Conservation (phyloP, 2,113 vertebrate species). For the Orientallactaga bullata region DNA sequence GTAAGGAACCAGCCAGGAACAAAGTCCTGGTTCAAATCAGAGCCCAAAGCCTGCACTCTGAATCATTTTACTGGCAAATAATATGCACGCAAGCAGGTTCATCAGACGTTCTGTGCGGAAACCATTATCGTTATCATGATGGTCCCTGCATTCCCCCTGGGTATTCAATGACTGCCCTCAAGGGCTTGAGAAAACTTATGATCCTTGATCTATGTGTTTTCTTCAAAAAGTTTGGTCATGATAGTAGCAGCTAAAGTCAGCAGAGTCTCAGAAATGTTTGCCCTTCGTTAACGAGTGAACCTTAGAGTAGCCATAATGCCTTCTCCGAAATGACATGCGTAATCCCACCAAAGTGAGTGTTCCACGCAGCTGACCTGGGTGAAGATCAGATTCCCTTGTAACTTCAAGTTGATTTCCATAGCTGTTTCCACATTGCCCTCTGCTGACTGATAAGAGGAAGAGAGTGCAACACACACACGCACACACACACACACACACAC, state of each 20-base stretch:
- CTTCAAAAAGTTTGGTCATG: background rate
- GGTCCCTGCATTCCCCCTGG: background rate
- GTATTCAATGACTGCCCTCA: background rate
- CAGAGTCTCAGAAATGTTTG: background rate
- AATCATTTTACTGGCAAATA: background rate
- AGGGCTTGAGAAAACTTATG: background rate
- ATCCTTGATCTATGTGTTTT: conserved; percentile 2
- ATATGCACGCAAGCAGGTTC: background rate
- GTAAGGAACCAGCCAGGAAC: background rate
- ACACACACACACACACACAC: no score
- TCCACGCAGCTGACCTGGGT: background rate
- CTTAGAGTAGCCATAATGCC: background rate
- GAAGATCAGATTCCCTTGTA: background rate
- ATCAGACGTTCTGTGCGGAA: background rate
- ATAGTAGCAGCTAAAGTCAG: background rate
- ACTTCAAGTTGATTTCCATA: background rate
- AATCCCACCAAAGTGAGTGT: background rate
- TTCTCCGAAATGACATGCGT: background rate
- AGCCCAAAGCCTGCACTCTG: no score
- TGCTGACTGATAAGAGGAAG: background rate
- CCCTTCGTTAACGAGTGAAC: background rate
- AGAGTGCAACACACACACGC: no score
- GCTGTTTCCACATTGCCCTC: background rate
- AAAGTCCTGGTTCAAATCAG: background rate
- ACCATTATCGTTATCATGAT: no score